phyloP scores from a whole-genome alignment of 1,140 invertebrate genomes.

The Drosophila quadrilineata region DNA sequence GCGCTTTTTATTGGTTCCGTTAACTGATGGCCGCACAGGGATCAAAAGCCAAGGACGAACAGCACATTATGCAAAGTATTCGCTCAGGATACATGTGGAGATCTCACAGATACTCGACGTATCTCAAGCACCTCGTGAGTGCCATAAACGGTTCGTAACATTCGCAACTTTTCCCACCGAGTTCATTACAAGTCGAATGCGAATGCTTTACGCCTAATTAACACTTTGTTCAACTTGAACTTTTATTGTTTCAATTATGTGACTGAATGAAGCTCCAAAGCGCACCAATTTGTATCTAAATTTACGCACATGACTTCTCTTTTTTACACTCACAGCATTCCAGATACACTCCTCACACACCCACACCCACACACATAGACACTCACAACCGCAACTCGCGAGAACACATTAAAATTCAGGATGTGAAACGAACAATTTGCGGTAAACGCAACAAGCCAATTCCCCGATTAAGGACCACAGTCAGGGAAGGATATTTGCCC shows the following conservation, averaged over 20 bases:
- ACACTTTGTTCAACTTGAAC: slow-evolving; percentile 65
- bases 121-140: slow-evolving; percentile 44
- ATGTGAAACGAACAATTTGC: slow-evolving; percentile 63
- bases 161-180: slow-evolving; percentile 49
- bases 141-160: slow-evolving; percentile 54
- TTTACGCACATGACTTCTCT: slow-evolving; percentile 18
- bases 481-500: neutral
- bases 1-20: slow-evolving; percentile 63
- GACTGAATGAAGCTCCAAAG: slow-evolving; percentile 31
- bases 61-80: slow-evolving; percentile 27
- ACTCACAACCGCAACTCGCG: too few species aligned
- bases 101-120: slow-evolving; percentile 52
- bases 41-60: slow-evolving; percentile 25
- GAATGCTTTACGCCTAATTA: slow-evolving; percentile 75
- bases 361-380: too few species aligned
- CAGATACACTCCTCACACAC: slow-evolving; percentile 13
- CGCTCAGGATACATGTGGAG: slow-evolving; percentile 6
- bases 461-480: neutral
- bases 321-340: neutral
- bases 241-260: slow-evolving; percentile 73
- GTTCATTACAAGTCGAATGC: slow-evolving; percentile 43
- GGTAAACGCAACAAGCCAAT: slow-evolving; percentile 28
- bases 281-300: slow-evolving; percentile 40
- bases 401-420: slow-evolving; percentile 71
- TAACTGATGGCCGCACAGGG: slow-evolving; percentile 41